Conservation (phyloP, 1,140 invertebrate species). For the Andrena cerasifolii region DNA sequence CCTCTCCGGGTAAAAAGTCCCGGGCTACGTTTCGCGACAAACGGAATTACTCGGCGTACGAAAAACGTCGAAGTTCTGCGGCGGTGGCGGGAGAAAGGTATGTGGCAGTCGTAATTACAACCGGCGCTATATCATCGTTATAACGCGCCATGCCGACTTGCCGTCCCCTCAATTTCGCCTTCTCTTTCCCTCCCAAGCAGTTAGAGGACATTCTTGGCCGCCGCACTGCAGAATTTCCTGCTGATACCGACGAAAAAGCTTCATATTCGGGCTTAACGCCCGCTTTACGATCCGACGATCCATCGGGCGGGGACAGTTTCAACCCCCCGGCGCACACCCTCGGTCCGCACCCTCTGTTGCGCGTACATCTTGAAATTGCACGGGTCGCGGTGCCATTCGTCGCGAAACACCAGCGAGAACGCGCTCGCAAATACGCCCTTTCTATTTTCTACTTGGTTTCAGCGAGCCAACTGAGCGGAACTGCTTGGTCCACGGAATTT, state of each 20-base stretch:
- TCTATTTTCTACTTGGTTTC: not conserved
- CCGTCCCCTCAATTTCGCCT: slow-evolving; percentile 25
- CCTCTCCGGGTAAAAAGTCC: not conserved
- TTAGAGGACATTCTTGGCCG: slow-evolving; percentile 64
- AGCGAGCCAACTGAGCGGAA: not conserved
- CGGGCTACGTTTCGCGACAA: not conserved
- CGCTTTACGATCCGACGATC: slow-evolving; percentile 50
- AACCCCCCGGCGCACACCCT: not conserved
- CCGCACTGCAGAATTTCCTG: slow-evolving; percentile 63
- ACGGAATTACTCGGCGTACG: not conserved
- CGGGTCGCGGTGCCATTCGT: slow-evolving; percentile 21
- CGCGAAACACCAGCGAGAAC: not conserved
- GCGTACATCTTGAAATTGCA: slow-evolving; percentile 48
- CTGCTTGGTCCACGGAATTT: slow-evolving; percentile 1
- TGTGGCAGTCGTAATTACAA: slow-evolving; percentile 54
- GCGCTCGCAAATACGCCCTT: not conserved
- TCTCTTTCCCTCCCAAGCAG: slow-evolving; percentile 48
- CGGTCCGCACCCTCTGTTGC: not conserved
- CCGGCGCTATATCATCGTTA: slow-evolving; percentile 57
- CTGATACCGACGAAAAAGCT: slow-evolving; percentile 66
- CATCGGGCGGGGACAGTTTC: slow-evolving; percentile 17
- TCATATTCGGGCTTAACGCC: slow-evolving; percentile 64
- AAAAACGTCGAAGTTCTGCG: slow-evolving; percentile 28
- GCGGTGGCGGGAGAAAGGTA: not conserved
- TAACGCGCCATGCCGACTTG: slow-evolving; percentile 21